phyloP scores from a whole-genome alignment of 1,140 invertebrate genomes.

The Meloidogyne hapla region DNA sequence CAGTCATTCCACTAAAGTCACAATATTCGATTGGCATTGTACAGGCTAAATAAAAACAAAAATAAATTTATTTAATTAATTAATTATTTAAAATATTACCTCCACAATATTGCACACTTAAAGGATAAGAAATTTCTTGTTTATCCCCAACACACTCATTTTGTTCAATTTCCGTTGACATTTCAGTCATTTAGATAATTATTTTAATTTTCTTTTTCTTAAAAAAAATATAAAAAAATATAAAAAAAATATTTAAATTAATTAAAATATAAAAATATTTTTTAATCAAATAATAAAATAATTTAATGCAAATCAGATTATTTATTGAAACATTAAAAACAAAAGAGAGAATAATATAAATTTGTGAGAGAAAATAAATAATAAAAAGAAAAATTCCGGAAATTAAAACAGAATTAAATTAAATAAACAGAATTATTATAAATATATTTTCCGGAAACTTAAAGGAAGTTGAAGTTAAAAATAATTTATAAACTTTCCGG shows the following conservation, averaged over 20 bases:
- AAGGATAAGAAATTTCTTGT: conserved; percentile 72
- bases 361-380: too few relatives aligned
- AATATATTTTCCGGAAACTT: too few relatives aligned
- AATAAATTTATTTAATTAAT: conserved; percentile 11
- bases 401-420: too few relatives aligned
- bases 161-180: background rate
- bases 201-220: background rate
- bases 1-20: conserved; percentile 94
- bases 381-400: too few relatives aligned
- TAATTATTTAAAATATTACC: conserved; percentile 52
- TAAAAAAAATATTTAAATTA: background rate
- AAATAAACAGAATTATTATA: too few relatives aligned
- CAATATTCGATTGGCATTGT: conserved; percentile 76
- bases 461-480: too few relatives aligned
- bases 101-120: conserved; percentile 85
- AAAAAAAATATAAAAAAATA: background rate
- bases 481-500: too few relatives aligned
- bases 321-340: too few relatives aligned
- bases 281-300: too few relatives aligned
- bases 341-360: too few relatives aligned
- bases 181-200: background rate
- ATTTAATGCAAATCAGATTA: too few relatives aligned
- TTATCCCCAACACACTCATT: background rate
- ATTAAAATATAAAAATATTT: too few relatives aligned
- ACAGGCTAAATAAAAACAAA: conserved; percentile 58